Conservation (phyloP, 2,888 invertebrate species). For the Nomada fabriciana region DNA sequence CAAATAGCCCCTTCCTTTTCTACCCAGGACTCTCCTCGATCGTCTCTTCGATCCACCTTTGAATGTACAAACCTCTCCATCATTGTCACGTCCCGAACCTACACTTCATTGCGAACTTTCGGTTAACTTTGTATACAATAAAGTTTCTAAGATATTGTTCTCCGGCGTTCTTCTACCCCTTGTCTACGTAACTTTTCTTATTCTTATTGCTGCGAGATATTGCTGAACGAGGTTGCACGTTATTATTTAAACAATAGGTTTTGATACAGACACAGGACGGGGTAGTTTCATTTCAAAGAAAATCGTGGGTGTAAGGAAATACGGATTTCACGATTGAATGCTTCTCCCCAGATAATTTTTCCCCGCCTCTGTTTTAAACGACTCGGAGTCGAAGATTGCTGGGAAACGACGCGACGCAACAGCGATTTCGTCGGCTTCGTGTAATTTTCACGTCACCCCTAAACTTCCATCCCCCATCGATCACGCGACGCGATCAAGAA, state of each 20-base stretch:
- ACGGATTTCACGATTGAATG: not conserved
- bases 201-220: not conserved
- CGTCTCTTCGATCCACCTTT: constrained; percentile 17
- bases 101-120: constrained; percentile 37
- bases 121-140: constrained; percentile 67
- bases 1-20: constrained; percentile 53
- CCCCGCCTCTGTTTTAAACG: not conserved
- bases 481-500: not conserved
- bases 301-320: not conserved
- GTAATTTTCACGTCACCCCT: constrained; percentile 7
- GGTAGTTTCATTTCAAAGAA: not conserved
- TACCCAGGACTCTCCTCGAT: constrained; percentile 31
- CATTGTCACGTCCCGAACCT: constrained; percentile 41
- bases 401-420: not conserved
- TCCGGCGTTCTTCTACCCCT: not conserved
- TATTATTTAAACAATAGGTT: not conserved
- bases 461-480: constrained; percentile 13
- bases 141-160: constrained; percentile 54
- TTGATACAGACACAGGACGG: not conserved
- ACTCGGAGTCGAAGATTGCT: not conserved
- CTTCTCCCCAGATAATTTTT: not conserved
- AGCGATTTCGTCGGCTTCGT: not conserved
- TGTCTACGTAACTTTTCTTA: not conserved
- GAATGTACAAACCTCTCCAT: constrained; percentile 34
- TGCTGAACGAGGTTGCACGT: not conserved